A percentile compares a stretch with the other conserved stretches of the same genome.
Evolutionary conservation across 1,140 invertebrate species (phyloP).

Genomic region (Hycleus cichorii): DNA sequence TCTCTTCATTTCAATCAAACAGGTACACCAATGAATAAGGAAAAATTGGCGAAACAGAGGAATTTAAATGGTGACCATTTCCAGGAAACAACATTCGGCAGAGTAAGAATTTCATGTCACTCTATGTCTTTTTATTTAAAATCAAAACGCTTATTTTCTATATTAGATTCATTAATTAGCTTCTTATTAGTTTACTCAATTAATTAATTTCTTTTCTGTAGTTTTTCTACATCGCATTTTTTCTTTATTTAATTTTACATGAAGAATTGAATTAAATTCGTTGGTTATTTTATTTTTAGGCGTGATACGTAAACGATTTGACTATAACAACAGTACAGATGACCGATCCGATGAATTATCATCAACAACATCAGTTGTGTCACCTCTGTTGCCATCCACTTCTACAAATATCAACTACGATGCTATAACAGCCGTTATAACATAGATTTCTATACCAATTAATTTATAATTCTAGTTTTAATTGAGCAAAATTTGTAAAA

Average conservation of each 20-base stretch:
- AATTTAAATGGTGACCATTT: slow-evolving; percentile 56
- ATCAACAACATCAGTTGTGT: slow-evolving; percentile 19
- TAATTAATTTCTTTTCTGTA: not conserved
- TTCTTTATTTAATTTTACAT: not conserved
- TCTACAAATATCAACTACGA: slow-evolving; percentile 24
- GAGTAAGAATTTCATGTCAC: slow-evolving; percentile 48
- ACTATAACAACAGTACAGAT: not conserved
- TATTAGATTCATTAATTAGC: slow-evolving; percentile 1
- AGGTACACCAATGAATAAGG: slow-evolving; percentile 71
- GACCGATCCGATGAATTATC: slow-evolving; percentile 9
- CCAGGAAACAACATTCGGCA: slow-evolving; percentile 65
- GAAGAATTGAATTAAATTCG: not conserved
- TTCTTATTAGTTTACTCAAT: not conserved
- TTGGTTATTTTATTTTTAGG: slow-evolving; percentile 17
- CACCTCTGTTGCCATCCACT: slow-evolving; percentile 31
- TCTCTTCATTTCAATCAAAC: slow-evolving; percentile 29
- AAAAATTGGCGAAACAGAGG: slow-evolving; percentile 65
- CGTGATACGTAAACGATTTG: slow-evolving; percentile 26
- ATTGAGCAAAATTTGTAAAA: no score
- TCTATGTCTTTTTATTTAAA: not conserved
- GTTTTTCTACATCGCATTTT: not conserved
- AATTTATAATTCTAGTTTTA: no score
- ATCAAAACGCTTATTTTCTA: no score
- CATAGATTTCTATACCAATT: not conserved
- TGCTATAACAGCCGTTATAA: slow-evolving; percentile 21